phyloP scores from a whole-genome alignment of 1,140 invertebrate species.

The Luehdorfia chinensis region DNA sequence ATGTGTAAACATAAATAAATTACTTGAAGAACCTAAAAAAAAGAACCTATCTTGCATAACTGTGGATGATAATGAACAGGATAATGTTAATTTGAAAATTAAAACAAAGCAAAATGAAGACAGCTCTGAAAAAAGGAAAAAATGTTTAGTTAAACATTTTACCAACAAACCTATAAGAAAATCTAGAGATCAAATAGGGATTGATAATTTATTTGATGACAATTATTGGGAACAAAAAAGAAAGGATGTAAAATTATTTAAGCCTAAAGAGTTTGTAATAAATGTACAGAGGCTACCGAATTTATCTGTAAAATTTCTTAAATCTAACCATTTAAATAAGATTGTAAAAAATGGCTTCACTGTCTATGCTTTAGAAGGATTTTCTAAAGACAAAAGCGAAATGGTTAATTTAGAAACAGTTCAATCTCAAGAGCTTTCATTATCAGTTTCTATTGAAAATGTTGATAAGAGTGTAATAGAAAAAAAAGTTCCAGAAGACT shows the following conservation, averaged over 20 bases:
- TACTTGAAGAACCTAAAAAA: conserved; percentile 39
- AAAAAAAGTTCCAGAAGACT: too few relatives aligned
- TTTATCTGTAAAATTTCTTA: conserved; percentile 38
- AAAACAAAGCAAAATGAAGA: conserved; percentile 11
- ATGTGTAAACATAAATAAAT: conserved; percentile 59
- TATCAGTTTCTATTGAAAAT: conserved; percentile 9
- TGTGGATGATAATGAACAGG: conserved; percentile 22
- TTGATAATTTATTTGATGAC: conserved; percentile 27
- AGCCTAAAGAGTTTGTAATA: conserved; percentile 45
- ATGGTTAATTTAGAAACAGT: conserved; percentile 6
- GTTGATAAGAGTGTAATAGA: conserved; percentile 3
- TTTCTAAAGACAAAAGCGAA: conserved; percentile 7
- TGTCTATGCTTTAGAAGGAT: conserved; percentile 30
- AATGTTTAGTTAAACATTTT: too few relatives aligned
- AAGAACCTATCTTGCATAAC: conserved; percentile 16
- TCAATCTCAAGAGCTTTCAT: background rate
- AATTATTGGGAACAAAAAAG: conserved; percentile 35
- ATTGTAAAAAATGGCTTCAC: conserved; percentile 34
- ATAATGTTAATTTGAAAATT: conserved; percentile 2
- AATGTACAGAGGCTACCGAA: conserved; percentile 42
- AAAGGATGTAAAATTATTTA: conserved; percentile 46
- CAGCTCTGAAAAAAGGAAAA: conserved; percentile 16
- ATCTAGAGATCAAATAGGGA: conserved; percentile 1
- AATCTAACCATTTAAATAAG: conserved; percentile 38
- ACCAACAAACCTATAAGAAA: too few relatives aligned